Conservation (phyloP, 1,140 invertebrate genomes). For the Sarcophaga bullata region DNA sequence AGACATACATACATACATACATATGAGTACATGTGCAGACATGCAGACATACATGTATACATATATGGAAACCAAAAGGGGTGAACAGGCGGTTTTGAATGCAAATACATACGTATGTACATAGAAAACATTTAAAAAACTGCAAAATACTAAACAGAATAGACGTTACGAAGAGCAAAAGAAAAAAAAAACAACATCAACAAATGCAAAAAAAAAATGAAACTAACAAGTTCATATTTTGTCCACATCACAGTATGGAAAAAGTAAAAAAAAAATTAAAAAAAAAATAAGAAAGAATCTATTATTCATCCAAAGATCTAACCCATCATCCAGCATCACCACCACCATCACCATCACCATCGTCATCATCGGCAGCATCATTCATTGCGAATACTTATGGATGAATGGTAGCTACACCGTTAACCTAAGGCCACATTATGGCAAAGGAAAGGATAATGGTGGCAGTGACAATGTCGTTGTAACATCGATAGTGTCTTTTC, state of each 20-base stretch:
- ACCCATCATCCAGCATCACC: background rate
- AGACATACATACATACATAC: too few relatives aligned
- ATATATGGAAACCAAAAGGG: too few relatives aligned
- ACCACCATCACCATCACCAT: too few relatives aligned
- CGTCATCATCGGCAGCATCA: background rate
- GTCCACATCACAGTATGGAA: background rate
- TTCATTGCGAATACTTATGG: background rate
- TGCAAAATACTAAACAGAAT: too few relatives aligned
- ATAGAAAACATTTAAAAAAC: too few relatives aligned
- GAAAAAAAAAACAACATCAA: background rate
- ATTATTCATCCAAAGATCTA: conserved; percentile 7
- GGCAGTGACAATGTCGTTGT: background rate
- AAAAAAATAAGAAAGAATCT: conserved; percentile 10
- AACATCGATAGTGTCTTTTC: background rate
- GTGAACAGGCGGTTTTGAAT: too few relatives aligned
- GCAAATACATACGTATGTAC: too few relatives aligned
- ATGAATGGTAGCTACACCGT: background rate
- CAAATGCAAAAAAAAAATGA: background rate
- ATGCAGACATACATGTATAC: too few relatives aligned
- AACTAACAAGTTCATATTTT: conserved; percentile 3
- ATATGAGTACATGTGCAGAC: too few relatives aligned
- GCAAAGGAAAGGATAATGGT: background rate
- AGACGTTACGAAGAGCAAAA: too few relatives aligned
- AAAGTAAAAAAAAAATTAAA: background rate
- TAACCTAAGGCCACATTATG: too few relatives aligned